Conservation (phyloP, 2,113 vertebrate species). For the Mixornis gularis region DNA sequence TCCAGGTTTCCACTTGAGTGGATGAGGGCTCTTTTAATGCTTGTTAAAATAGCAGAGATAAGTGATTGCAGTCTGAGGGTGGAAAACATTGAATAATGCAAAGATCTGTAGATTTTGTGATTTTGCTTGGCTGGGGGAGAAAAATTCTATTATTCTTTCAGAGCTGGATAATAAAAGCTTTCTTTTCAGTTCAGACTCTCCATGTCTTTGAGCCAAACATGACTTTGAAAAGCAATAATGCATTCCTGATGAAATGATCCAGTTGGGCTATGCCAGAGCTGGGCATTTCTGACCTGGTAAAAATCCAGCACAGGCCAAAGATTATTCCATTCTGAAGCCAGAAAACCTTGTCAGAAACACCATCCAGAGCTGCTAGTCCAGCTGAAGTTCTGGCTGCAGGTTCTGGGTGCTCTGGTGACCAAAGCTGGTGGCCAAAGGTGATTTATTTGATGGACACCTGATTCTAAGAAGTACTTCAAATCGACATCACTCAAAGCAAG, state of each 20-base stretch:
- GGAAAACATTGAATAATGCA: conserved; percentile 43
- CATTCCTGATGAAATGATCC: not conserved
- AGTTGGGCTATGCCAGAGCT: not conserved
- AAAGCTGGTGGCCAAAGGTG: not conserved
- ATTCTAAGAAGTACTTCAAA: not conserved
- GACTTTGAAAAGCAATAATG: not conserved
- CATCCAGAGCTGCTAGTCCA: not conserved
- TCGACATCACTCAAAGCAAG: not conserved
- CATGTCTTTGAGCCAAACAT: not conserved
- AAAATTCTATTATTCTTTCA: not conserved
- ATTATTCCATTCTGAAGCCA: not conserved
- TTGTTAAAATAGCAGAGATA: conserved; percentile 51
- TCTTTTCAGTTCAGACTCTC: not conserved
- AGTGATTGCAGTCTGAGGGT: conserved; percentile 8
- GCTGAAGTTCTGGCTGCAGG: not conserved
- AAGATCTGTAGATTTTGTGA: conserved; percentile 28
- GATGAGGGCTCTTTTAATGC: conserved; percentile 33
- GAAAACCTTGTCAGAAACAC: not conserved
- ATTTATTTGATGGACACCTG: not conserved
- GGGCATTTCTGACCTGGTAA: not conserved
- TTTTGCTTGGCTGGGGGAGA: not conserved
- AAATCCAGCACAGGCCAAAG: not conserved
- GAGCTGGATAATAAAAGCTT: not conserved
- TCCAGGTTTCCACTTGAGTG: conserved; percentile 41
- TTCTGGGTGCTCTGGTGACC: not conserved